phyloP scores from a whole-genome alignment of 1,140 invertebrate species.

The Orchesella cincta region DNA sequence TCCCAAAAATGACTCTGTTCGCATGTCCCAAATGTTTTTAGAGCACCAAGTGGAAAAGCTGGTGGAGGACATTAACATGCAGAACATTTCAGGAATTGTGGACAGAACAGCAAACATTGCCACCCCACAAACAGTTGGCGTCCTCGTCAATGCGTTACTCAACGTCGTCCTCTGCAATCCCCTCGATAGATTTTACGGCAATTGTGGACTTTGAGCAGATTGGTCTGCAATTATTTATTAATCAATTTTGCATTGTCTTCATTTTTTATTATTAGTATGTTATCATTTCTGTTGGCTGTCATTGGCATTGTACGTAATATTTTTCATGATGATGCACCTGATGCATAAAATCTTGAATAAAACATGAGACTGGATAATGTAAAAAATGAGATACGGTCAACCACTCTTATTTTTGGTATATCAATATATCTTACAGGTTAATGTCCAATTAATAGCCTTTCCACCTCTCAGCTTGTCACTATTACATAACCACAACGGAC shows the following conservation, averaged over 20 bases:
- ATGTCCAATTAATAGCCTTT: slow-evolving; percentile 4
- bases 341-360: background rate
- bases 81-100: background rate
- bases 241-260: background rate
- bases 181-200: slow-evolving; percentile 5
- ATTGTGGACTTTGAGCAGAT: background rate
- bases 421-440: background rate
- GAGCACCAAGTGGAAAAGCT: background rate
- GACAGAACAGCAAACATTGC: background rate
- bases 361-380: background rate
- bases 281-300: background rate
- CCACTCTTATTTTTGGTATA: background rate
- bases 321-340: background rate
- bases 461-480: too few relatives aligned
- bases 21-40: slow-evolving; percentile 15
- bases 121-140: background rate
- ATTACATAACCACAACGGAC: too few relatives aligned
- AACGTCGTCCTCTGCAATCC: slow-evolving; percentile 18
- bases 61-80: background rate
- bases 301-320: background rate
- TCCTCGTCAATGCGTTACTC: slow-evolving; percentile 6
- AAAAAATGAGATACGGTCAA: background rate
- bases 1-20: background rate
- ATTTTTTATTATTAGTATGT: background rate
- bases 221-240: background rate